Evolutionary conservation across 2,797 vertebrate genomes (phyloP), one percentile per base, ranked within the genome.

Genomic region (Hybognathus amarus): DNA sequence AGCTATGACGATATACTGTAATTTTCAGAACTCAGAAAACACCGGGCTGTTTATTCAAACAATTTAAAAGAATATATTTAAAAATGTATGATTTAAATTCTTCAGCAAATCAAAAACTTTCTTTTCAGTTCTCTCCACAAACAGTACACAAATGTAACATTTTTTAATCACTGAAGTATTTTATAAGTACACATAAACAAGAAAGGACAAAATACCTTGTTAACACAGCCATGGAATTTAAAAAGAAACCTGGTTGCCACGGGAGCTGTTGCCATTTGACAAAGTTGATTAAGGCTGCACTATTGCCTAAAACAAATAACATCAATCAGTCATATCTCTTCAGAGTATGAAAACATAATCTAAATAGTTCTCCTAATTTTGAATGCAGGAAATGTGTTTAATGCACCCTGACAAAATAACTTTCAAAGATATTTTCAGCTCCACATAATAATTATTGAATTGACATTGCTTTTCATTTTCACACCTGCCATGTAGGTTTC

Each of bases 191-290:
- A 33, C 2, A 0, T 17, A 61, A 63, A 47, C 12, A 75, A 67
- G 30, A 33, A 75, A 52, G 61, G 24, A 67, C 5, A 22, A 67
- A 47, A 66, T 54, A 8, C 18, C 45, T 75, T 15, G 24, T 40
- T 38, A 33, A 63, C 17, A 42, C 12, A 83, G 47, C 50, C 81
- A 68, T 83, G 73, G 59, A 15, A 68, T 67, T 45, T 54, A 56
- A 67, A 59, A 30, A 54, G 5, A 56, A 82, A 68, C 22, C 22
- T 54, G 47, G 80, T 76, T 76, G 71, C 61, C 33, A 82, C 56
- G 71, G 71, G 47, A 75, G 71, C 63, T 10, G 63, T 68, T 40
- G 36, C 63, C 5, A 67, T 30, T 56, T 67, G 17, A 76, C n/a
- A 76, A 6, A 50, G 45, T 75, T n/a, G 30, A 64, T 74, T 47